Percentiles rank a stretch among this genome's conserved stretches.
These are phyloP conservation scores for Malurus leucopterus DNA, from an alignment of 2,797 vertebrate species.

Conservation along the genomic window DNA sequence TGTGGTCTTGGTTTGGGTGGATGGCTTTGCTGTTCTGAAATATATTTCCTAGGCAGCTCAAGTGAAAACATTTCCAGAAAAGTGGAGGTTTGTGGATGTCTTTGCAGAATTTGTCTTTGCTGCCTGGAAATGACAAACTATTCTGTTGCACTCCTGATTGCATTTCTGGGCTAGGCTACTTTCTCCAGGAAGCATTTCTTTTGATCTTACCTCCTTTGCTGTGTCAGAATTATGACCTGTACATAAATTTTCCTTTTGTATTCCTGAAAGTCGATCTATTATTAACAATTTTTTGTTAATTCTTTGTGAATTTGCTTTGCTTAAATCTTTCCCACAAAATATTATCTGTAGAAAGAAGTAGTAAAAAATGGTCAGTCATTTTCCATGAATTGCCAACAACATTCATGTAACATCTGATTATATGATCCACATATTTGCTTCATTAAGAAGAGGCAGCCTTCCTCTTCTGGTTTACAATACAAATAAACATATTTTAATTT, in stretches of 20 bases:
- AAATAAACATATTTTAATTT: not conserved
- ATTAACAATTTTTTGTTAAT: too few species aligned
- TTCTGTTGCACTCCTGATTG: not conserved
- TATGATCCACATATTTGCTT: not conserved
- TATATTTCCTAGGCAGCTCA: not conserved
- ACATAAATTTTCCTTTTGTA: not conserved
- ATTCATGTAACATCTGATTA: not conserved
- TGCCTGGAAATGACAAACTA: not conserved
- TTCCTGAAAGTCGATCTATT: not conserved
- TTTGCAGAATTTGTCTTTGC: not conserved
- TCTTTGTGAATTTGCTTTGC: not conserved
- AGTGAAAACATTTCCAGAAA: not conserved
- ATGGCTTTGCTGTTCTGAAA: not conserved
- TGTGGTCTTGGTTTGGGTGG: not conserved
- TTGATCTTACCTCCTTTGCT: not conserved
- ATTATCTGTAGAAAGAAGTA: not conserved
- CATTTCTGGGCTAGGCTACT: not conserved
- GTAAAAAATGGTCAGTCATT: not conserved
- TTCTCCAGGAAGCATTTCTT: not conserved
- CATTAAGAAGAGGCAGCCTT: not conserved
- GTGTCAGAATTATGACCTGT: not conserved
- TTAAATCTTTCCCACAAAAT: not conserved
- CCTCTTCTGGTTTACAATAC: not conserved
- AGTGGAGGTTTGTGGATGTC: not conserved
- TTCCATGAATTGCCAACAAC: not conserved